A percentile compares a stretch with the other conserved stretches of the same genome.
Conservation (phyloP, 1,140 invertebrate genomes). For the Spodoptera frugiperda region DNA sequence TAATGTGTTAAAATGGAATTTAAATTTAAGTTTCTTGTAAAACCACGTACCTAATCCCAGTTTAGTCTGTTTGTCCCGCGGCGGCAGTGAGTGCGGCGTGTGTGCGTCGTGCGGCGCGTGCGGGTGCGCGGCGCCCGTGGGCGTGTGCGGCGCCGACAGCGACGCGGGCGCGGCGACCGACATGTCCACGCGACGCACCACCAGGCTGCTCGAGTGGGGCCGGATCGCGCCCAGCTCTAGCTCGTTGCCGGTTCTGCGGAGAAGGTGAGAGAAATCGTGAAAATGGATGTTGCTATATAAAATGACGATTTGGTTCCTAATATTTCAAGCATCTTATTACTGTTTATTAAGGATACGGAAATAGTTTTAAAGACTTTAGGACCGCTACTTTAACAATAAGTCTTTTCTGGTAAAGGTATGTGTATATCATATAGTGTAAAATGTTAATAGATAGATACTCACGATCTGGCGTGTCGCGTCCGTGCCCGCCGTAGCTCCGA, state of each 20-base stretch:
- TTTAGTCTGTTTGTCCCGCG: constrained; percentile 19
- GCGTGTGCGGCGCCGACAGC: constrained; percentile 59
- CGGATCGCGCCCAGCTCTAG: constrained; percentile 55
- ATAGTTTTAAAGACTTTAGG: too few species aligned
- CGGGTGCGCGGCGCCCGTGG: constrained; percentile 43
- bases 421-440: too few species aligned
- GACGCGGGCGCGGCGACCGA: constrained; percentile 53
- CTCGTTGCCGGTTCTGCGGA: constrained; percentile 53
- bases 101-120: constrained; percentile 30
- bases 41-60: constrained; percentile 22
- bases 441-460: too few species aligned
- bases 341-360: too few species aligned
- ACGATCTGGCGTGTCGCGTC: constrained; percentile 53
- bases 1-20: background rate
- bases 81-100: constrained; percentile 30
- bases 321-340: too few species aligned
- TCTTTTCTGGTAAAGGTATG: too few species aligned
- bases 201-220: constrained; percentile 71
- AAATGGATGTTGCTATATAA: background rate
- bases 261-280: too few species aligned
- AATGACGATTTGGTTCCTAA: too few species aligned
- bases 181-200: constrained; percentile 66
- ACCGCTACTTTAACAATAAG: too few species aligned
- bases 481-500: constrained; percentile 57
- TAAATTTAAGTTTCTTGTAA: background rate